Evolutionary conservation across 2,113 vertebrate species (phyloP).

Genomic region (Podarcis cretensis): DNA sequence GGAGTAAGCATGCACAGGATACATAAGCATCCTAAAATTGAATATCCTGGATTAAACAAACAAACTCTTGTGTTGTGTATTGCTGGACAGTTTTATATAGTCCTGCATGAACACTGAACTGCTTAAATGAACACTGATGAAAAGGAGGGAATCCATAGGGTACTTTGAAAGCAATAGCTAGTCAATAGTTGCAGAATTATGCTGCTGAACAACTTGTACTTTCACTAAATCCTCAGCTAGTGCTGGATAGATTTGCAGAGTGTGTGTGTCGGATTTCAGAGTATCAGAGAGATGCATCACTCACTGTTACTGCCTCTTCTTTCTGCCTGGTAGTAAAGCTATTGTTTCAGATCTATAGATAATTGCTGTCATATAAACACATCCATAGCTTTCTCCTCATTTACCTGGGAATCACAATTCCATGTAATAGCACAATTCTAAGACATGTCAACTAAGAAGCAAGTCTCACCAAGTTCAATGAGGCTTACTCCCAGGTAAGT

Average conservation of each 20-base stretch:
- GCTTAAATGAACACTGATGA: conserved; percentile 32
- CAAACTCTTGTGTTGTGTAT: conserved; percentile 4
- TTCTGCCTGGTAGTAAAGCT: conserved; percentile 4
- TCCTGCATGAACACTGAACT: conserved; percentile 31
- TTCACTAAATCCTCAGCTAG: not conserved
- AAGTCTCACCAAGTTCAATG: not conserved
- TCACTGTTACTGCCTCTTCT: not conserved
- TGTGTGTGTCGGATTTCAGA: not conserved
- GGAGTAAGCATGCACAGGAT: not conserved
- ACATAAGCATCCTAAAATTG: conserved; percentile 42
- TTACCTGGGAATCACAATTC: no score
- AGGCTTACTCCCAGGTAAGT: not conserved
- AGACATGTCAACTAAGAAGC: not conserved
- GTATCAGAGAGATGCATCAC: not conserved
- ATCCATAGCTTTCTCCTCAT: not conserved
- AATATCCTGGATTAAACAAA: not conserved
- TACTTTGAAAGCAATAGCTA: conserved; percentile 25
- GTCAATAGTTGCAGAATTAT: conserved; percentile 20
- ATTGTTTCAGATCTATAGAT: conserved; percentile 33
- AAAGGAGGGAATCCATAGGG: not conserved
- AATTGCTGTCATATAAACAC: conserved; percentile 34
- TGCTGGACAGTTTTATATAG: conserved; percentile 35
- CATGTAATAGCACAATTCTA: not conserved
- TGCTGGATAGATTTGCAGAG: not conserved
- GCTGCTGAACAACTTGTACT: conserved; percentile 13